Conservation (phyloP, 2,888 invertebrate species). For the Antitype chi region DNA sequence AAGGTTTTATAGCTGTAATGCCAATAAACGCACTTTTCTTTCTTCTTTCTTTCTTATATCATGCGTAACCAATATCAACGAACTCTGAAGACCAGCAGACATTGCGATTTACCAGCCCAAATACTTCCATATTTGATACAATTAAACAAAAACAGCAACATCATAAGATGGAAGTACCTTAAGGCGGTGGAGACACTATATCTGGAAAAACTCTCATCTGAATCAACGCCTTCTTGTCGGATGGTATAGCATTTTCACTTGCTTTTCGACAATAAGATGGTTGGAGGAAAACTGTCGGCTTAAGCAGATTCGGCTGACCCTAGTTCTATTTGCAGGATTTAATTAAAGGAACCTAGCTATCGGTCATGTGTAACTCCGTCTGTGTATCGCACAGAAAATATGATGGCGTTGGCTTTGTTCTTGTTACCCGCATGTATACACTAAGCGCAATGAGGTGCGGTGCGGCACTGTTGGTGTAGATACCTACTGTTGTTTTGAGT, state of each 20-base stretch:
- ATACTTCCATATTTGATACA: neutral
- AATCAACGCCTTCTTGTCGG: neutral
- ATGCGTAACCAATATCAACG: neutral
- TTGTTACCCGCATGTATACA: neutral
- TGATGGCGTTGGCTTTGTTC: neutral
- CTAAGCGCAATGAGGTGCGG: neutral
- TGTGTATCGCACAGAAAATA: neutral
- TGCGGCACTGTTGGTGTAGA: neutral
- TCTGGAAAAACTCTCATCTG: neutral
- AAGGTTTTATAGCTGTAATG: too few species aligned
- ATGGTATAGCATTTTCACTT: neutral
- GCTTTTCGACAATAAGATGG: neutral
- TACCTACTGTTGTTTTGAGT: neutral
- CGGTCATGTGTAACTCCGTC: neutral
- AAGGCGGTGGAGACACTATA: neutral
- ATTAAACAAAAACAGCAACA: neutral
- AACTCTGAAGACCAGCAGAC: neutral
- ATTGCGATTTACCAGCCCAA: neutral
- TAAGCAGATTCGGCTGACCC: neutral
- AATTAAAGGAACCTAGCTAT: neutral
- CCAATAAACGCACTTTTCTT: too few species aligned
- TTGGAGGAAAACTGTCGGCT: neutral
- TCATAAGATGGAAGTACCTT: neutral
- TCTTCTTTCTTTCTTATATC: neutral
- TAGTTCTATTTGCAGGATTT: neutral